Base-by-base conservation (phyloP, 1,140 invertebrate genomes). In the Dendroctonus valens region DNA sequence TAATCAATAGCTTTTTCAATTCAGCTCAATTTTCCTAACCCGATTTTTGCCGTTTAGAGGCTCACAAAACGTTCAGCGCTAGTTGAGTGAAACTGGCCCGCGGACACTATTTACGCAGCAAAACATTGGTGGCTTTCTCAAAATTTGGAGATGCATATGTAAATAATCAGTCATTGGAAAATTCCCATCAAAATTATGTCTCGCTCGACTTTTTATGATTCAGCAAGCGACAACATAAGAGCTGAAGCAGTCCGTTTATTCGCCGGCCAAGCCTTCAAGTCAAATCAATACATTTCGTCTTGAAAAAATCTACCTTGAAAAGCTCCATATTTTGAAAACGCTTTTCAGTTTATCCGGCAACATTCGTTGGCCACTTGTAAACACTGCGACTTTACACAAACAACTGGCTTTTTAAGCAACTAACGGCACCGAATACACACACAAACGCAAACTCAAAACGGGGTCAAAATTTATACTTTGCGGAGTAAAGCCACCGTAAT, bases 211-310 rank as follows among this genome's bases (percentile, higher is more conserved):
- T 78, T 78, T 79, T 76, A 78, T 74, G 76, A 78, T 72, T 77
- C 74, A 77, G 74, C 75, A 74, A 75, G 75, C 74, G 76, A 76
- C 71, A 72, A 76, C 76, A 74, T 76, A 76, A 75, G 74, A 77
- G 70, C 71, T 75, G 75, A 77, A 70, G 72, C 71, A 26, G 26
- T 26, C 26, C 63, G 72, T 73, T 74, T 73, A 75, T 76, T 76
- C 72, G 74, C 72, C 76, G 77, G 76, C 77, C 77, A 75, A 77
- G 76, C 77, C 77, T 78, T 75, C 74, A 69, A 74, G 74, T 69
- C 76, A 73, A 79, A 78, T 78, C 77, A 76, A 78, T 78, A 77
- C 70, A 69, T 69, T 72, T 72, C 76, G 73, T 77, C 75, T 78
- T 75, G 71, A 75, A 77, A 78, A 75, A 74, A 72, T 40, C 63